phyloP scores from a whole-genome alignment of 1,140 invertebrate species.

The Arion vulgaris region DNA sequence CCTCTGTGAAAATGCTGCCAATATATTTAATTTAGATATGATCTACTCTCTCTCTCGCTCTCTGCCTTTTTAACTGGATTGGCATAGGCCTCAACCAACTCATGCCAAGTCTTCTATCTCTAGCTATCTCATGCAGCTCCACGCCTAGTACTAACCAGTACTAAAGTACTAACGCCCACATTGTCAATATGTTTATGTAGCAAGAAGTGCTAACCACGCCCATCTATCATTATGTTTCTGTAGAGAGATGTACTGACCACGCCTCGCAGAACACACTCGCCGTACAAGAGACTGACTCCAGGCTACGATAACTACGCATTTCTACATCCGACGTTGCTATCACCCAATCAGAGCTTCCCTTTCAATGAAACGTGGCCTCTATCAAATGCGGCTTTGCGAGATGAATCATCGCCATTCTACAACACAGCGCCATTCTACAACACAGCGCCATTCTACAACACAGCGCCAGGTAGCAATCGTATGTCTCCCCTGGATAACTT shows the following conservation, averaged over 20 bases:
- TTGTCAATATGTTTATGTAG: no score
- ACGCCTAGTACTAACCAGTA: no score
- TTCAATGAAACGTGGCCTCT: background rate
- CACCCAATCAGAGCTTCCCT: background rate
- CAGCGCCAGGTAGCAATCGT: background rate
- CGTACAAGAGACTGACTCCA: background rate
- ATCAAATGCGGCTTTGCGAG: background rate
- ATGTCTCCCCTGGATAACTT: background rate
- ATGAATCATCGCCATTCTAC: background rate
- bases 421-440: background rate
- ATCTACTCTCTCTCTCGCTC: no score
- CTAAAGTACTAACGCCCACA: no score
- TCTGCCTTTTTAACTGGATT: no score
- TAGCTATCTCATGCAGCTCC: no score
- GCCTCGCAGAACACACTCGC: background rate
- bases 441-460: background rate
- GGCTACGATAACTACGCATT: background rate
- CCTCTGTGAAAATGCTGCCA: no score
- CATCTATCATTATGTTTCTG: background rate
- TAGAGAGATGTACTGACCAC: background rate
- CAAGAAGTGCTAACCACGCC: no score
- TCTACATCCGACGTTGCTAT: background rate
- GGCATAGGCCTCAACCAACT: no score
- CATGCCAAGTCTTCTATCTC: no score
- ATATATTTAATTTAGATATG: no score